Conservation (phyloP, 2,113 vertebrate genomes). For the Syrrhaptes paradoxus region DNA sequence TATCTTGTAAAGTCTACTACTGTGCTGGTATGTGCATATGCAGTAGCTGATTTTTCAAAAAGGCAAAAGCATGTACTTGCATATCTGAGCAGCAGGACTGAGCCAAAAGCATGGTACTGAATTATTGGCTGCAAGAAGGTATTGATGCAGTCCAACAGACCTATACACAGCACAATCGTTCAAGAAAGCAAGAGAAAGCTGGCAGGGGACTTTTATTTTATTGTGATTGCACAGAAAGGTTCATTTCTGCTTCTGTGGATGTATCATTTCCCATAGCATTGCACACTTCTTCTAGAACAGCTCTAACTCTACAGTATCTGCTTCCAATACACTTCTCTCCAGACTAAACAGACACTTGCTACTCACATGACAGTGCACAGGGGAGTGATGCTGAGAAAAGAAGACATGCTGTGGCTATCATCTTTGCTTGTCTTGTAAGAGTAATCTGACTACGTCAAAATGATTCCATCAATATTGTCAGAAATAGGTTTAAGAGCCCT, state of each 20-base stretch:
- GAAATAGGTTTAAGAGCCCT: conserved; percentile 60
- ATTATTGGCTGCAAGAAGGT: background rate
- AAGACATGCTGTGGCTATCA: conserved; percentile 49
- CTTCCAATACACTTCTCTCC: conserved; percentile 58
- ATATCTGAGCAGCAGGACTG: background rate
- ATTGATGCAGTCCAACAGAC: conserved; percentile 2
- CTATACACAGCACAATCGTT: background rate
- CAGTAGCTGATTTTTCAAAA: conserved; percentile 2
- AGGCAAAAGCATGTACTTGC: background rate
- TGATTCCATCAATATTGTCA: conserved; percentile 67
- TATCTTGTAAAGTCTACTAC: conserved; percentile 3
- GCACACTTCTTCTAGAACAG: background rate
- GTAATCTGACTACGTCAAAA: conserved; percentile 59
- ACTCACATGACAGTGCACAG: background rate
- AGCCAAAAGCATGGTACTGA: conserved; percentile 4
- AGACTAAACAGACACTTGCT: conserved; percentile 65
- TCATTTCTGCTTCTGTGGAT: conserved; percentile 4
- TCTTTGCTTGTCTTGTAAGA: conserved; percentile 63
- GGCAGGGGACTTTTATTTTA: background rate
- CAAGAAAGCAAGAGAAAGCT: background rate
- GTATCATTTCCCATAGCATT: background rate
- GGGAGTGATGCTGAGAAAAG: conserved; percentile 65
- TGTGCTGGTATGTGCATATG: background rate
- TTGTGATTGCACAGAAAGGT: background rate
- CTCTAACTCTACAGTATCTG: conserved; percentile 50